These are phyloP conservation scores for Poecilobothrus nobilitatus DNA, from an alignment of 2,888 invertebrate species.

Conservation along the genomic window DNA sequence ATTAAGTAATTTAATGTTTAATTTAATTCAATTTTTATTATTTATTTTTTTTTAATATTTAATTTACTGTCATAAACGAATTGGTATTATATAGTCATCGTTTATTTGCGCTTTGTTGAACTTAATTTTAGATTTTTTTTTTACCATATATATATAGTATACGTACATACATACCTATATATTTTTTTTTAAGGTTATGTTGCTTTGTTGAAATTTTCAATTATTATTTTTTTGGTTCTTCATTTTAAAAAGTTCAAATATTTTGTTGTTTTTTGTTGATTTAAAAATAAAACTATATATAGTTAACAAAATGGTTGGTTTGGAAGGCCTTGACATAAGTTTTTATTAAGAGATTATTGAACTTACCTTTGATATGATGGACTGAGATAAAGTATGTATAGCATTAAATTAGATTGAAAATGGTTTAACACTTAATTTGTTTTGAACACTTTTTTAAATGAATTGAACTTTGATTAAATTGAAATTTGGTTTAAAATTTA, in stretches of 20 bases:
- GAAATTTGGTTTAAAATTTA: too few species aligned
- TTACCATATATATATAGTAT: too few species aligned
- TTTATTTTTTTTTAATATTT: neutral
- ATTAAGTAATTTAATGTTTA: conserved; percentile 4
- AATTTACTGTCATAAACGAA: neutral
- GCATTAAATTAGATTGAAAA: too few species aligned
- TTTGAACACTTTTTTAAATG: too few species aligned
- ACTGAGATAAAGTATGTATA: too few species aligned
- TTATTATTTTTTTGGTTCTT: neutral
- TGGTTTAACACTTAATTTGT: too few species aligned
- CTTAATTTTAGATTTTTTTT: neutral
- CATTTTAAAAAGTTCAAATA: too few species aligned
- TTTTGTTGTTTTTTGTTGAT: too few species aligned
- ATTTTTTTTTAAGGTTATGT: neutral
- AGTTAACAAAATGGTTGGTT: neutral
- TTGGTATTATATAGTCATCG: neutral
- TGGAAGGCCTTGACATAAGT: neutral
- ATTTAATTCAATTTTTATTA: neutral
- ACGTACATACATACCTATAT: too few species aligned
- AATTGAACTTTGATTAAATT: too few species aligned
- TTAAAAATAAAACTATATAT: too few species aligned
- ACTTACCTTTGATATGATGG: neutral
- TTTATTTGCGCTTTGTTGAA: conserved; percentile 4
- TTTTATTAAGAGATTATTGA: neutral
- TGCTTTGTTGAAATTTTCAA: neutral